These are phyloP conservation scores for Plodia interpunctella DNA, from an alignment of 1,140 invertebrate species.

Conservation along the genomic window DNA sequence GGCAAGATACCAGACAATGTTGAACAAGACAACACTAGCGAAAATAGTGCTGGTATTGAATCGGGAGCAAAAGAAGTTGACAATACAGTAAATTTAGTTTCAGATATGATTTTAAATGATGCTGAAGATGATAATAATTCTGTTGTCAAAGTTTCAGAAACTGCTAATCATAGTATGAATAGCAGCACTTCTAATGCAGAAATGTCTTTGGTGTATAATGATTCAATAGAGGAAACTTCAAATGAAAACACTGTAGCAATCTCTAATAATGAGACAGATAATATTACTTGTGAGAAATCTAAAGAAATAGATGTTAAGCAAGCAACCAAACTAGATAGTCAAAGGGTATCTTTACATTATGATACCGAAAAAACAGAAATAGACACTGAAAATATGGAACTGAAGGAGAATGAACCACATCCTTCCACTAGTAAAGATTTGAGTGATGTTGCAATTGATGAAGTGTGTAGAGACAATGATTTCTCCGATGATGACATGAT, in stretches of 20 bases:
- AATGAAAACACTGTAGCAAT: not conserved
- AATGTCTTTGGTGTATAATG: conserved; percentile 16
- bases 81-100: not conserved
- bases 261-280: not conserved
- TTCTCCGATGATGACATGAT: conserved; percentile 53
- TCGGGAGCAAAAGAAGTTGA: not conserved
- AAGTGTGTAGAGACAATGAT: conserved; percentile 23
- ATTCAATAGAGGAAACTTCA: conserved; percentile 10
- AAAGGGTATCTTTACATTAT: conserved; percentile 44
- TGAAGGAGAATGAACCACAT: not conserved
- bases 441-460: conserved; percentile 2
- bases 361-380: conserved; percentile 41
- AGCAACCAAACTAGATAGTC: conserved; percentile 30
- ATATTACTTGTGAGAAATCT: not conserved
- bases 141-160: conserved; percentile 9
- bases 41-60: not conserved
- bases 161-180: conserved; percentile 9
- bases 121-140: conserved; percentile 11
- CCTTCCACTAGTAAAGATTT: not conserved
- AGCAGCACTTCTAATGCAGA: conserved; percentile 4
- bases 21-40: not conserved
- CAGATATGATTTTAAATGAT: conserved; percentile 8
- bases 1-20: not conserved
- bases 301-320: conserved; percentile 8
- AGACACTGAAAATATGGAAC: conserved; percentile 15